Evolutionary conservation across 2,888 invertebrate species (phyloP).

Genomic region (Erpobdella octoculata): DNA sequence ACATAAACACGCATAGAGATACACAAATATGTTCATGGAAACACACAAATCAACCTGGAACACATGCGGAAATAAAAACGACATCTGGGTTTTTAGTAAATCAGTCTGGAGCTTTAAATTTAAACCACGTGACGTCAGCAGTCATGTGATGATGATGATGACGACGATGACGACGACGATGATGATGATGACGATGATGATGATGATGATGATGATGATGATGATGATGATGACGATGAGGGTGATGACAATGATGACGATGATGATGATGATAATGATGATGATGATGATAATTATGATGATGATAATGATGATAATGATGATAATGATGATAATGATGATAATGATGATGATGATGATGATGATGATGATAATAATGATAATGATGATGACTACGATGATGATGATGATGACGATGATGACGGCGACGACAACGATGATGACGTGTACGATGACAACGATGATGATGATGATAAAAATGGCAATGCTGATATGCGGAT

Average conservation of each 20-base stretch:
- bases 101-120: no score
- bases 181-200: slow-evolving; percentile 9
- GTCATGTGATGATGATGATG: neutral
- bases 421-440: no score
- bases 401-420: neutral
- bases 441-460: no score
- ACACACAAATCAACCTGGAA: no score
- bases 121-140: neutral
- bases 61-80: no score
- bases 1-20: neutral
- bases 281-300: neutral
- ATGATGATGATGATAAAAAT: no score
- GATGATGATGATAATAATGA: neutral
- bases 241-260: neutral
- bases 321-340: slow-evolving; percentile 17
- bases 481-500: no score
- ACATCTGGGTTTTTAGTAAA: no score
- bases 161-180: slow-evolving; percentile 7
- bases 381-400: neutral
- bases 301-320: neutral
- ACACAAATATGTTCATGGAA: neutral
- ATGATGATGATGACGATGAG: slow-evolving; percentile 6
- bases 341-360: neutral
- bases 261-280: neutral
- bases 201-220: slow-evolving; percentile 11